Conservation (phyloP, 2,113 vertebrate species). For the Larimichthys crocea region DNA sequence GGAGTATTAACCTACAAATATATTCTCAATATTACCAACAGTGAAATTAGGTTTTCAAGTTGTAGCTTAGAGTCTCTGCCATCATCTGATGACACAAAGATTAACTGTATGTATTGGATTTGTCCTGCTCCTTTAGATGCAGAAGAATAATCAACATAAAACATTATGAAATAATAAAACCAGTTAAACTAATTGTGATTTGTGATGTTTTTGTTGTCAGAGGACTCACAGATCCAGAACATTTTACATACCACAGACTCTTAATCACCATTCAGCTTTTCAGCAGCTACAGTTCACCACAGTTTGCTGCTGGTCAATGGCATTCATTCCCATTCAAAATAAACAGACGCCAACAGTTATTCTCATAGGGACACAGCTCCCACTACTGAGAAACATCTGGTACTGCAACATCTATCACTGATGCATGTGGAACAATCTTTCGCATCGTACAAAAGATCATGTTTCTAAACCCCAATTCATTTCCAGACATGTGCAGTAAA, state of each 20-base stretch:
- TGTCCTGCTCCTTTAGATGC: not conserved
- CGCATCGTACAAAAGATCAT: not conserved
- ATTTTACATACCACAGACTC: not conserved
- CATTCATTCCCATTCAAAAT: not conserved
- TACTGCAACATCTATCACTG: conserved; percentile 27
- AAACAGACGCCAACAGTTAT: not conserved
- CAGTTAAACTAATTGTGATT: not conserved
- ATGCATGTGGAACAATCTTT: not conserved
- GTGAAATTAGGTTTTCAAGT: conserved; percentile 1
- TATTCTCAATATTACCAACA: not conserved
- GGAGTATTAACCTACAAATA: not conserved
- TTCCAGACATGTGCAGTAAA: not conserved
- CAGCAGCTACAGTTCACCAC: conserved; percentile 9
- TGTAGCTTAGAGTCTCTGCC: not conserved
- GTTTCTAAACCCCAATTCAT: not conserved
- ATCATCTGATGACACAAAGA: not conserved
- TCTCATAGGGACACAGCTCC: conserved; percentile 44
- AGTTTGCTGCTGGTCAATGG: not conserved
- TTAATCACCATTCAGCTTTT: conserved; percentile 1
- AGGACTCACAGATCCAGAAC: not conserved
- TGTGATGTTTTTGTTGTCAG: not conserved
- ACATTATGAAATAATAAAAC: not conserved
- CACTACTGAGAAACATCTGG: conserved; percentile 33
- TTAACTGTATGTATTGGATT: not conserved
- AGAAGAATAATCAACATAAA: not conserved